These are phyloP conservation scores for Numenius phaeopus DNA, from an alignment of 2,797 vertebrate species.

Conservation along the genomic window DNA sequence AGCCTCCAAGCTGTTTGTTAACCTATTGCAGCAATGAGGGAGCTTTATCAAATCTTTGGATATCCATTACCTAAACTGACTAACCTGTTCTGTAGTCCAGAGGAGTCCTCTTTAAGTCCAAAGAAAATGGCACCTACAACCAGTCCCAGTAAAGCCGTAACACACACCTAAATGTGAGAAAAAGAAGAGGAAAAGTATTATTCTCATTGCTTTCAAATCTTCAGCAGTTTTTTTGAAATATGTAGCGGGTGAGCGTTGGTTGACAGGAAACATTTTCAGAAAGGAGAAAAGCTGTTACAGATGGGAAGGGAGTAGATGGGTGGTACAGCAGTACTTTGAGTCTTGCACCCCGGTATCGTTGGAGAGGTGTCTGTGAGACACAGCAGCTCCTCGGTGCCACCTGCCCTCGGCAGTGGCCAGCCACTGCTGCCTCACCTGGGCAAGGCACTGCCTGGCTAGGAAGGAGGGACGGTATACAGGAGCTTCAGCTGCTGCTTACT, in stretches of 20 bases:
- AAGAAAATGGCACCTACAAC: constrained; percentile 92
- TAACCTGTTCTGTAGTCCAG: constrained; percentile 95
- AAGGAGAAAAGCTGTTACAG: neutral
- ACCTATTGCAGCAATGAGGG: neutral
- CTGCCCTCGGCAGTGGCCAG: rapidly evolving
- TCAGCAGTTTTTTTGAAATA: neutral
- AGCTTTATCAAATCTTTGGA: neutral
- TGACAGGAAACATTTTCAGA: neutral
- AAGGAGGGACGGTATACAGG: neutral
- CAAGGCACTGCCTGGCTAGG: neutral
- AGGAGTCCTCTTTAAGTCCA: constrained; percentile 79
- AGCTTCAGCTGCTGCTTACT: neutral
- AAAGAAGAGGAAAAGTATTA: neutral
- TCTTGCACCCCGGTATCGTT: rapidly evolving
- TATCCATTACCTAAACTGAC: neutral
- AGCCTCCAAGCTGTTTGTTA: neutral
- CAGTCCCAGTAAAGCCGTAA: constrained; percentile 86
- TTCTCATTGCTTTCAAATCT: neutral
- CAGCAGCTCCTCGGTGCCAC: neutral
- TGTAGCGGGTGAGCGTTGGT: neutral
- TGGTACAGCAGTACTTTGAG: too few relatives aligned
- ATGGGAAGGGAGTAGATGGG: neutral
- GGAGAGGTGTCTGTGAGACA: neutral
- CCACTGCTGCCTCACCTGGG: neutral
- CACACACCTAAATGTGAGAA: constrained; percentile 48